Evolutionary conservation across 2,797 vertebrate species (phyloP).

Genomic region (Phyllotis vaccarum): DNA sequence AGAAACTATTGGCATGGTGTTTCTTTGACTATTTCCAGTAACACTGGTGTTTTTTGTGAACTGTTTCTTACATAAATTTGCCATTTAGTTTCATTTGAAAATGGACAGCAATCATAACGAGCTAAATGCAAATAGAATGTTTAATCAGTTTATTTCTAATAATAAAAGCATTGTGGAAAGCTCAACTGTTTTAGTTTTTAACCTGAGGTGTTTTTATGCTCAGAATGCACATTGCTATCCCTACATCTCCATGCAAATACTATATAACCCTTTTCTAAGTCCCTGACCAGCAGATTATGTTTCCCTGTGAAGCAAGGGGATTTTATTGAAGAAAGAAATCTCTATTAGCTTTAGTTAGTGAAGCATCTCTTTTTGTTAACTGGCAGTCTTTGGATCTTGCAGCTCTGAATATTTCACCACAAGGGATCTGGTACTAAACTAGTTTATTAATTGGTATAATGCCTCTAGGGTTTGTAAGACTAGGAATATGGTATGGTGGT

Average conservation of each 20-base stretch:
- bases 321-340: constrained; percentile 25
- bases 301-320: neutral
- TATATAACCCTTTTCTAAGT: neutral
- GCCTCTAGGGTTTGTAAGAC: constrained; percentile 43
- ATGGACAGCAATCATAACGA: constrained; percentile 40
- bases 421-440: constrained; percentile 52
- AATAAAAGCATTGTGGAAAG: constrained; percentile 57
- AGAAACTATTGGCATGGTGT: neutral
- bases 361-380: constrained; percentile 71
- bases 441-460: constrained; percentile 70
- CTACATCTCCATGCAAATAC: neutral
- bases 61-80: constrained; percentile 15
- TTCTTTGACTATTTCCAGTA: neutral
- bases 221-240: neutral
- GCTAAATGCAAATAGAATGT: neutral
- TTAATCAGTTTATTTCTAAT: constrained; percentile 55
- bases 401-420: constrained; percentile 67
- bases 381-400: constrained; percentile 65
- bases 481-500: neutral
- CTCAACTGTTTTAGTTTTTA: constrained; percentile 43
- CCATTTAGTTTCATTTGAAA: constrained; percentile 67
- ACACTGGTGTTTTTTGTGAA: neutral
- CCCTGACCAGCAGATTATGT: neutral
- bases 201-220: constrained; percentile 58
- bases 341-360: constrained; percentile 67